Percentiles rank a stretch among this genome's conserved stretches.
Conservation (phyloP, 1,140 invertebrate genomes). For the Cyrtorhinus lividipennis region DNA sequence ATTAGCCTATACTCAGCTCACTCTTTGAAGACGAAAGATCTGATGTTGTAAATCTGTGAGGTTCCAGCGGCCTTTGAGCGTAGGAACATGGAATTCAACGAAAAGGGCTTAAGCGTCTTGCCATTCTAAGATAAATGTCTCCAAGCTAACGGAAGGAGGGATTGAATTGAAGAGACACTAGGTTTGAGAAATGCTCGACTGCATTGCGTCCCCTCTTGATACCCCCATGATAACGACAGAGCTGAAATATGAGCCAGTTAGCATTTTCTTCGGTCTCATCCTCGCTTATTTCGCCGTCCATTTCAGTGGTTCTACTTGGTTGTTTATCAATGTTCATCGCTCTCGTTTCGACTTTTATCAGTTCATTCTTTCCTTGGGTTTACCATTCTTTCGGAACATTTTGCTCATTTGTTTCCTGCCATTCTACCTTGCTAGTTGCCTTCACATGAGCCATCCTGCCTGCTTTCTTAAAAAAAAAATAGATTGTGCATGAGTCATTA, state of each 20-base stretch:
- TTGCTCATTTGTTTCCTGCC: no score
- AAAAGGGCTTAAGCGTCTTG: not conserved
- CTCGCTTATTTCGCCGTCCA: not conserved
- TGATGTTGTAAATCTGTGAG: no score
- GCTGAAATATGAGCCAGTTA: not conserved
- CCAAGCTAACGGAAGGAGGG: not conserved
- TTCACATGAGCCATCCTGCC: no score
- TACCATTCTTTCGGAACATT: no score
- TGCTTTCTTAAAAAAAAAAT: no score
- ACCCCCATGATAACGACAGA: not conserved
- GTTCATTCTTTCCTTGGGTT: no score
- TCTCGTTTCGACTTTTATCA: not conserved
- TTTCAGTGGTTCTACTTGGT: not conserved
- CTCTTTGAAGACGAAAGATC: no score
- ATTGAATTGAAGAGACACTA: not conserved
- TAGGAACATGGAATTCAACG: no score
- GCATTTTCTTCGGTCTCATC: not conserved
- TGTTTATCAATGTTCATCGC: not conserved
- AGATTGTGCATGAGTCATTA: no score
- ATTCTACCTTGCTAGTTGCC: no score
- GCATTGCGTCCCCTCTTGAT: not conserved
- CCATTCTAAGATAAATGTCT: not conserved
- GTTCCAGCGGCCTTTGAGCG: no score
- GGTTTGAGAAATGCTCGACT: not conserved
- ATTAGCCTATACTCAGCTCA: no score